Evolutionary conservation across 2,888 invertebrate species (phyloP).

Genomic region (Ceratothoa steindachneri): DNA sequence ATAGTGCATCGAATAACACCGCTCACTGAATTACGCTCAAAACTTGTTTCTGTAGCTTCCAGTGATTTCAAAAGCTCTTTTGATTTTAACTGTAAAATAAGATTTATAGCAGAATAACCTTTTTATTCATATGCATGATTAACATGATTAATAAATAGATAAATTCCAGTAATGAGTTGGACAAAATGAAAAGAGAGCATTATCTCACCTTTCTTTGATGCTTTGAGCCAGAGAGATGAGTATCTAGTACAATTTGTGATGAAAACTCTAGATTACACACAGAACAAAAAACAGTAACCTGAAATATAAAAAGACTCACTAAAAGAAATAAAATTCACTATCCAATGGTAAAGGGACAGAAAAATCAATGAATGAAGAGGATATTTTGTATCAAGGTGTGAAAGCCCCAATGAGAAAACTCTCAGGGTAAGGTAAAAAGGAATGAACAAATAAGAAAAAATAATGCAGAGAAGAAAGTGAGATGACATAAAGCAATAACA

Average conservation of each 20-base stretch:
- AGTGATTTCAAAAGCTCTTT: conserved; percentile 34
- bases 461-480: too few relatives aligned
- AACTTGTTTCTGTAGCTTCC: conserved; percentile 38
- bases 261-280: conserved; percentile 57
- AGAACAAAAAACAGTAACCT: conserved; percentile 53
- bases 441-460: too few relatives aligned
- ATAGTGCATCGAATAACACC: conserved; percentile 47
- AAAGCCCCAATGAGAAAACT: too few relatives aligned
- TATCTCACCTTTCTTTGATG: conserved; percentile 52
- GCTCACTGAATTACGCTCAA: conserved; percentile 42
- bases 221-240: conserved; percentile 54
- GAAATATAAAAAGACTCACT: too few relatives aligned
- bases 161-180: not conserved
- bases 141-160: not conserved
- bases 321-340: too few relatives aligned
- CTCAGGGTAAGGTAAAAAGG: too few relatives aligned
- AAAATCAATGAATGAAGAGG: too few relatives aligned
- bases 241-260: conserved; percentile 56
- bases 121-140: not conserved
- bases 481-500: too few relatives aligned
- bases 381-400: too few relatives aligned
- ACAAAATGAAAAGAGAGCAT: not conserved
- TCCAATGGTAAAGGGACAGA: too few relatives aligned
- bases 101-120: too few relatives aligned
- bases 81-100: conserved; percentile 36